A percentile compares a stretch with the other conserved stretches of the same genome.
These are phyloP conservation scores for Rissa tridactyla DNA, from an alignment of 2,113 vertebrate species.

Conservation along the genomic window DNA sequence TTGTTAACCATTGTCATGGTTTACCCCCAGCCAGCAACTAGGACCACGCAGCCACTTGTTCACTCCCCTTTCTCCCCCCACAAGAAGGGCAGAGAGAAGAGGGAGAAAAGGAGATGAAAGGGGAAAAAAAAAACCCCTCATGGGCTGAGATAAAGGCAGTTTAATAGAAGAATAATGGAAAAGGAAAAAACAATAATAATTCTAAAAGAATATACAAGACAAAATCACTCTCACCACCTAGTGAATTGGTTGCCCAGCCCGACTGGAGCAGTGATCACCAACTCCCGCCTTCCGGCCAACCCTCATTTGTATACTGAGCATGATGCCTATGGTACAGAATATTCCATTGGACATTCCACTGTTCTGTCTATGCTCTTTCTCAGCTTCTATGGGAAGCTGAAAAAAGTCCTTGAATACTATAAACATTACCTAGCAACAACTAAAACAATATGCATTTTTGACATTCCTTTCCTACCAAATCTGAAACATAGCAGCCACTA, in stretches of 20 bases:
- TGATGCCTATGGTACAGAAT: neutral
- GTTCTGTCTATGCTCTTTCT: neutral
- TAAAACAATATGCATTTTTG: neutral
- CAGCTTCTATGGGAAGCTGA: neutral
- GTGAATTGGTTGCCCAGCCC: neutral
- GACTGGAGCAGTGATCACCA: neutral
- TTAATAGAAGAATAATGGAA: neutral
- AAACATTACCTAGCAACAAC: neutral
- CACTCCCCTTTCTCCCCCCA: too few relatives aligned
- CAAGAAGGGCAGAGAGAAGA: neutral
- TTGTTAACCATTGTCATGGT: neutral
- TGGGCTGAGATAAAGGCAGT: neutral
- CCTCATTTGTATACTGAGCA: neutral
- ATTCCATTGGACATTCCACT: neutral
- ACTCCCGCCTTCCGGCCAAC: neutral
- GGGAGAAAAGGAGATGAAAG: neutral
- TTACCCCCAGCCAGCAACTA: neutral
- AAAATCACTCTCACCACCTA: neutral
- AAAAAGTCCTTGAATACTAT: neutral
- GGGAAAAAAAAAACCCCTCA: neutral
- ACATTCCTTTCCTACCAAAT: neutral
- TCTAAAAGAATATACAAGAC: neutral
- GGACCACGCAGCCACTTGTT: neutral
- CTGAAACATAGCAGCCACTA: neutral
- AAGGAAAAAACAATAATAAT: neutral